Evolutionary conservation across 2,888 invertebrate genomes (phyloP).

Genomic region (Cheilosia grossa): DNA sequence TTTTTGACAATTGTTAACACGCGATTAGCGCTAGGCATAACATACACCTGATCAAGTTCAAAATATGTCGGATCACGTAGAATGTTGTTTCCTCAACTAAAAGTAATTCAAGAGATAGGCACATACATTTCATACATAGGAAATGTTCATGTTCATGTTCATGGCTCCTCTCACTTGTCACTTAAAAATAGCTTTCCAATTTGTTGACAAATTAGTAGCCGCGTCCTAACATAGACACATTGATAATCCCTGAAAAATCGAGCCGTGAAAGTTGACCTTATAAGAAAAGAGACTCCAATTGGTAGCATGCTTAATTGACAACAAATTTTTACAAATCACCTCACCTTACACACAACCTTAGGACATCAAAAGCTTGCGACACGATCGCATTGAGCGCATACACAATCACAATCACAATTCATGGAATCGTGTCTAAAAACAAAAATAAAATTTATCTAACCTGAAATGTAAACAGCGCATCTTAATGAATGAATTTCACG

Average conservation of each 20-base stretch:
- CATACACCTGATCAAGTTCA: not conserved
- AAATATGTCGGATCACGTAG: not conserved
- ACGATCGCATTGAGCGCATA: not conserved
- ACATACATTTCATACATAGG: not conserved
- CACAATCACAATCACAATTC: not conserved
- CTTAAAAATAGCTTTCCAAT: not conserved
- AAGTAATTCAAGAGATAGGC: not conserved
- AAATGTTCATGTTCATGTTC: no score
- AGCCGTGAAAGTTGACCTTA: not conserved
- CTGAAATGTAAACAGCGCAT: constrained; percentile 14
- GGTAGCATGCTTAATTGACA: not conserved
- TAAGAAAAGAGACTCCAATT: constrained; percentile 6
- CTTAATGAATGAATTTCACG: constrained; percentile 45
- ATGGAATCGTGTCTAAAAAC: not conserved
- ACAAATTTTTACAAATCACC: not conserved
- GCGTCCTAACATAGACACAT: not conserved
- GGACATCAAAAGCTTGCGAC: not conserved
- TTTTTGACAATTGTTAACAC: not conserved
- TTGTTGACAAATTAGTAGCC: no score
- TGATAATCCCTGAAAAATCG: not conserved
- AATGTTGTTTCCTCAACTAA: not conserved
- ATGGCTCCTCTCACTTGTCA: not conserved
- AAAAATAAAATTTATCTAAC: constrained; percentile 17
- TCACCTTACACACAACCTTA: not conserved
- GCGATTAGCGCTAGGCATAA: constrained; percentile 2